Evolutionary conservation across 1,140 invertebrate species (phyloP), one percentile per base, ranked within the genome.

Genomic region (Zaprionus inermis): DNA sequence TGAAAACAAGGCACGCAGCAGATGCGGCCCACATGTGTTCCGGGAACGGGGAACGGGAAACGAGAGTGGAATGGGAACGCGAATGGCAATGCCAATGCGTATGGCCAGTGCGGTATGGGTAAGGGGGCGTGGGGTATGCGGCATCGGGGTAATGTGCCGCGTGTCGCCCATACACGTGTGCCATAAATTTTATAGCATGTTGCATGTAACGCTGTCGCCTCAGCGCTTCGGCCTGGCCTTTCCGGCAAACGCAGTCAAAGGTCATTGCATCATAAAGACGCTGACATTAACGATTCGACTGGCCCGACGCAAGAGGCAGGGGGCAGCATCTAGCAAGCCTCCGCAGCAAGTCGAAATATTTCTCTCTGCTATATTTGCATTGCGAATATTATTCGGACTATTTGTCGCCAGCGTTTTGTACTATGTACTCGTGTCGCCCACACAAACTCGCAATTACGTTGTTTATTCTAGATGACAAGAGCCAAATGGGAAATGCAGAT

Each of bases 361-460:
- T 52, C 16, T 49, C 4, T 11, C 24, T 16, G 0, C 1, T 12
- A 1, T 44, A 44, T 44, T 18, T 56, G 54, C 41, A 57, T 49
- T 20, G 9, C 5, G 44, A 22, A 22, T 49, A 52, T 38, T 70
- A 64, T 70, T 77, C 65, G 83, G 83, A 82, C 79, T 86, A 86
- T 86, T 86, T 86, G 82, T 86, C 83, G 82, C 82, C 82, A 77
- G 64, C 72, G 49, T 65, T 79, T 72, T 88, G 24, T 28, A 28
- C 24, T 28, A 28, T 28, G 24, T 28, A 28, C n/a, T n/a, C 5
- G 76, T 77, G 84, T 79, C 83, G 84, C 84, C 83, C 79, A 88
- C 83, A 80, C 84, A 88, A 89, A 78, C 84, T 89, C 72, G 83
- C 83, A 88, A 88, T 88, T 88, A 88, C 79, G 83, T 78, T 88